Percentiles rank a stretch among this genome's conserved stretches.
Conservation (phyloP, 2,113 vertebrate genomes). For the Chaetops frenatus region DNA sequence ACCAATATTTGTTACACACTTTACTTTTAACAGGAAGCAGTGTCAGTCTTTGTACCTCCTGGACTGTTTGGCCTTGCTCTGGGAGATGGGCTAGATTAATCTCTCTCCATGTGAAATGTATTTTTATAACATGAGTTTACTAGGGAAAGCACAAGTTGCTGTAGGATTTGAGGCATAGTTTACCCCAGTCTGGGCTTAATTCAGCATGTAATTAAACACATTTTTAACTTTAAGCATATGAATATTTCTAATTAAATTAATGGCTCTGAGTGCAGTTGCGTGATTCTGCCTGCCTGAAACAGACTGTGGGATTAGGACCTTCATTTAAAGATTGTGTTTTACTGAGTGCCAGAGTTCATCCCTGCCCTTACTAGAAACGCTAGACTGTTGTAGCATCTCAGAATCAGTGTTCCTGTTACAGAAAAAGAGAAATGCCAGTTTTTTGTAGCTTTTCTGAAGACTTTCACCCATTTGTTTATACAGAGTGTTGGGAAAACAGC, state of each 20-base stretch:
- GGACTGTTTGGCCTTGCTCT: neutral
- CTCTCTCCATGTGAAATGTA: neutral
- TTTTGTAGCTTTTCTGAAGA: neutral
- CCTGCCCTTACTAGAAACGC: neutral
- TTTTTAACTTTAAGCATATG: conserved; percentile 3
- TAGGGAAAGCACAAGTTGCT: neutral
- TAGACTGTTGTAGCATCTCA: neutral
- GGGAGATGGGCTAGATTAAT: neutral
- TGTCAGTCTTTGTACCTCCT: neutral
- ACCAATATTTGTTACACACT: neutral
- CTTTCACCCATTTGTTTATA: neutral
- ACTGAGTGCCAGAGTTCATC: neutral
- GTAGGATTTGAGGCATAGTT: neutral
- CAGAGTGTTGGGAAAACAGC: neutral
- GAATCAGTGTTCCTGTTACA: neutral
- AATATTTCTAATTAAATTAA: conserved; percentile 35
- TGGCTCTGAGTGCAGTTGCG: neutral
- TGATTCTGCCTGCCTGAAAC: conserved; percentile 6
- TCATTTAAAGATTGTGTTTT: neutral
- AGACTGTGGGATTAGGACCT: neutral
- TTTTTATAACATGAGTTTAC: neutral
- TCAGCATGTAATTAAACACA: conserved; percentile 29
- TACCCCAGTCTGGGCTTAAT: neutral
- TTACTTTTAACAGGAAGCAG: neutral
- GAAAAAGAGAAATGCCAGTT: neutral